Evolutionary conservation across 2,888 invertebrate genomes (phyloP).

Genomic region (Hemaris fuciformis): DNA sequence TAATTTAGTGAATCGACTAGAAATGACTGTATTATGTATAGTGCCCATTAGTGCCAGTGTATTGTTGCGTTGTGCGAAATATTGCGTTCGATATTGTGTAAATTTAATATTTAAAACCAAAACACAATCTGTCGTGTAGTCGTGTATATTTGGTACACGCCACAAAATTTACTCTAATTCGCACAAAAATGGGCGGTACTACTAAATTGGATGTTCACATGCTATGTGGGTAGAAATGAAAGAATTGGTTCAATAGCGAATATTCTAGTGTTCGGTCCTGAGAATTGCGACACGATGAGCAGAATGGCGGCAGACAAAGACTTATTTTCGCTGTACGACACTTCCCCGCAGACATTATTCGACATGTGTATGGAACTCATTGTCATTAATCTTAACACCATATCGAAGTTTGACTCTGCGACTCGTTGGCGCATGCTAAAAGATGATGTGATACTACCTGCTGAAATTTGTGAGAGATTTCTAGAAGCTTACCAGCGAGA

Average conservation of each 20-base stretch:
- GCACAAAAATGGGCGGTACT: not conserved
- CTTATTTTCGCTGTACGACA: slow-evolving; percentile 53
- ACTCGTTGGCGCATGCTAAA: slow-evolving; percentile 76
- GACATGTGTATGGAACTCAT: slow-evolving; percentile 84
- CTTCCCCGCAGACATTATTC: slow-evolving; percentile 82
- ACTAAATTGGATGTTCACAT: not conserved
- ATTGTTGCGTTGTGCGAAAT: not conserved
- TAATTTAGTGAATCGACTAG: not conserved
- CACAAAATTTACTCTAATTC: not conserved
- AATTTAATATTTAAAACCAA: not conserved
- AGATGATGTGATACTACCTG: slow-evolving; percentile 84
- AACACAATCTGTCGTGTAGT: not conserved
- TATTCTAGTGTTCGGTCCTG: slow-evolving; percentile 39
- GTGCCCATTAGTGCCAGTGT: not conserved
- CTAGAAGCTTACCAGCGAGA: slow-evolving; percentile 80
- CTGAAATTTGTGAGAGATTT: slow-evolving; percentile 87
- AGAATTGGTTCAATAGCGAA: slow-evolving; percentile 38
- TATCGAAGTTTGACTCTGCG: slow-evolving; percentile 75
- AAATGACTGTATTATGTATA: not conserved
- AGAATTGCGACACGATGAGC: slow-evolving; percentile 27
- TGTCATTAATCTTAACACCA: slow-evolving; percentile 82
- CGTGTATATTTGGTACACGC: not conserved
- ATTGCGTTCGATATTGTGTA: not conserved
- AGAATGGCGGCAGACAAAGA: slow-evolving; percentile 53
- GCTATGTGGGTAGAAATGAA: slow-evolving; percentile 3